A percentile compares a stretch with the other conserved stretches of the same genome.
phyloP scores from a whole-genome alignment of 2,888 invertebrate species.

The Synergus gifuensis region DNA sequence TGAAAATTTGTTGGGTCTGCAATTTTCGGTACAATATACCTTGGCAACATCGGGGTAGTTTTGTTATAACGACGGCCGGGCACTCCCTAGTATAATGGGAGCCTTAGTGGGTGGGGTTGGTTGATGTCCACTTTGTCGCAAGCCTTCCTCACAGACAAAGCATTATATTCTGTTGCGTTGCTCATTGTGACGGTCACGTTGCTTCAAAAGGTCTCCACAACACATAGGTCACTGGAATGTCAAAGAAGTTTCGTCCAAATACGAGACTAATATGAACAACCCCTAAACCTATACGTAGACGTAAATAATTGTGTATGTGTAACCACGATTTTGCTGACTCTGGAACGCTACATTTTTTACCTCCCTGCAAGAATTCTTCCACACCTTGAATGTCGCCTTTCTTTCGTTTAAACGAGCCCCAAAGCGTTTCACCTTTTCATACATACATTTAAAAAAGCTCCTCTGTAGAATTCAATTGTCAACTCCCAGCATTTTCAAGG shows the following conservation, averaged over 20 bases:
- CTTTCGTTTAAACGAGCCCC: background rate
- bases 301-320: background rate
- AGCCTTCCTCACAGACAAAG: slow-evolving; percentile 20
- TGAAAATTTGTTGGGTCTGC: slow-evolving; percentile 19
- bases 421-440: background rate
- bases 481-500: background rate
- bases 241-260: slow-evolving; percentile 31
- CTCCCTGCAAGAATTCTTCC: background rate
- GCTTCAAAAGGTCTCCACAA: slow-evolving; percentile 35
- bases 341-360: background rate
- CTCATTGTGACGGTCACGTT: slow-evolving; percentile 39
- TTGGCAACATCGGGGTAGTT: slow-evolving; percentile 11
- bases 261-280: slow-evolving; percentile 24
- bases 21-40: slow-evolving; percentile 21
- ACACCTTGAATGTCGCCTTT: background rate
- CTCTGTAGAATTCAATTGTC: background rate
- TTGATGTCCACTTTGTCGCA: slow-evolving; percentile 29
- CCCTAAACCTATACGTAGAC: background rate
- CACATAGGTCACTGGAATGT: slow-evolving; percentile 23
- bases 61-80: slow-evolving; percentile 31
- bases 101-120: slow-evolving; percentile 7
- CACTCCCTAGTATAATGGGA: slow-evolving; percentile 19
- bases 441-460: background rate
- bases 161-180: slow-evolving; percentile 36
- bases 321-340: background rate